Percentiles rank a stretch among this genome's conserved stretches.
phyloP scores from a whole-genome alignment of 1,140 invertebrate species.

The Lanistes nyassanus region DNA sequence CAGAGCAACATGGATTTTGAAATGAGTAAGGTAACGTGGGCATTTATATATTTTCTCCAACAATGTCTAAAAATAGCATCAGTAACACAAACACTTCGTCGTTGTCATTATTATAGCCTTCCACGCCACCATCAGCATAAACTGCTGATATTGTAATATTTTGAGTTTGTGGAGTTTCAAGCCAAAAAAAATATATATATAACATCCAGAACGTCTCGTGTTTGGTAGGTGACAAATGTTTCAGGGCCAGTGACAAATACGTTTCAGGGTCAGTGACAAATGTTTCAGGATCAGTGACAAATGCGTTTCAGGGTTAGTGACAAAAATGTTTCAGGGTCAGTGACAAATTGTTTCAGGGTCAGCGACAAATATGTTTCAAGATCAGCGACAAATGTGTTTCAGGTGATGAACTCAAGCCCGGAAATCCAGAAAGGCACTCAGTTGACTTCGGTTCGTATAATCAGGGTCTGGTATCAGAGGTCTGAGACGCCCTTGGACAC shows the following conservation, averaged over 20 bases:
- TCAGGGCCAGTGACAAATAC: background rate
- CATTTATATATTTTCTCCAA: background rate
- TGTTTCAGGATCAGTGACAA: background rate
- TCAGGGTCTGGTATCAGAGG: background rate
- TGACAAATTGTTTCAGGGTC: background rate
- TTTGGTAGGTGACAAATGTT: too few species aligned
- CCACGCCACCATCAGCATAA: too few species aligned
- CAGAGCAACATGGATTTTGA: conserved; percentile 60
- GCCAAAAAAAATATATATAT: background rate
- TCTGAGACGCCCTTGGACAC: conserved; percentile 11
- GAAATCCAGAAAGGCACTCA: conserved; percentile 14
- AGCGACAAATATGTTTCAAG: background rate
- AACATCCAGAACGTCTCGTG: background rate
- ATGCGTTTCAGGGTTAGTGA: background rate
- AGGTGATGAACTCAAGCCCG: conserved; percentile 17
- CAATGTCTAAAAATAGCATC: background rate
- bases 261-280: conserved; percentile 2
- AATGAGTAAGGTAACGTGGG: conserved; percentile 26
- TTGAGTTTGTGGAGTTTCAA: background rate
- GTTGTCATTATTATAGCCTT: background rate
- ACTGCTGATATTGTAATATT: background rate
- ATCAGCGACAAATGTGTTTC: background rate
- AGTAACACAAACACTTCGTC: too few species aligned
- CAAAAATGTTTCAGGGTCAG: background rate
- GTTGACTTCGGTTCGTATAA: conserved; percentile 14